Percentiles rank a stretch among this genome's conserved stretches.
Evolutionary conservation across 2,888 invertebrate species (phyloP).

Genomic region (Ariolimax columbianus): DNA sequence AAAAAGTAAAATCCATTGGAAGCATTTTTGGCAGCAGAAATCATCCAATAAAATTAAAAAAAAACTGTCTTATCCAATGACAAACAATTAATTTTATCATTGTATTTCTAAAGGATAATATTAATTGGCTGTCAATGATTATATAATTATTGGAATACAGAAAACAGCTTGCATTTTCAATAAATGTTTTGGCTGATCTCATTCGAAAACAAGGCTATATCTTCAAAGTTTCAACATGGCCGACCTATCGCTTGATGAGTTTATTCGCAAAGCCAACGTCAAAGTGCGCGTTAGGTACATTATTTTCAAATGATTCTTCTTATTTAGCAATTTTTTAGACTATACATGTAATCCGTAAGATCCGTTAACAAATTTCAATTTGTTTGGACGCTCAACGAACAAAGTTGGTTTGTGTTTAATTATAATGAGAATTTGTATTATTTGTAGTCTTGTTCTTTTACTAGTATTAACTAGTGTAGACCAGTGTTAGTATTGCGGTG

Average conservation of each 20-base stretch:
- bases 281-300: constrained; percentile 53
- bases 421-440: too few relatives aligned
- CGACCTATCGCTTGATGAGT: constrained; percentile 61
- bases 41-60: too few relatives aligned
- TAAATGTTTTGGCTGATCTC: not conserved
- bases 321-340: not conserved
- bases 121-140: too few relatives aligned
- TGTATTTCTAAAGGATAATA: too few relatives aligned
- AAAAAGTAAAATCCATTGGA: too few relatives aligned
- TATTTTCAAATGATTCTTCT: not conserved
- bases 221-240: constrained; percentile 54
- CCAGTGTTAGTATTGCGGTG: too few relatives aligned
- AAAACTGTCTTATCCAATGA: too few relatives aligned
- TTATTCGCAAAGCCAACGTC: constrained; percentile 56
- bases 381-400: not conserved
- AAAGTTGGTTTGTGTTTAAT: not conserved
- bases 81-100: too few relatives aligned
- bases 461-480: too few relatives aligned
- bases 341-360: not conserved
- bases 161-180: not conserved
- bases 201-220: not conserved
- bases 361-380: not conserved
- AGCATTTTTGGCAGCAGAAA: too few relatives aligned
- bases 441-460: too few relatives aligned
- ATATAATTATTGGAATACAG: too few relatives aligned